These are phyloP conservation scores for Aldabrachelys gigantea DNA, from an alignment of 2,113 vertebrate species.

Conservation along the genomic window DNA sequence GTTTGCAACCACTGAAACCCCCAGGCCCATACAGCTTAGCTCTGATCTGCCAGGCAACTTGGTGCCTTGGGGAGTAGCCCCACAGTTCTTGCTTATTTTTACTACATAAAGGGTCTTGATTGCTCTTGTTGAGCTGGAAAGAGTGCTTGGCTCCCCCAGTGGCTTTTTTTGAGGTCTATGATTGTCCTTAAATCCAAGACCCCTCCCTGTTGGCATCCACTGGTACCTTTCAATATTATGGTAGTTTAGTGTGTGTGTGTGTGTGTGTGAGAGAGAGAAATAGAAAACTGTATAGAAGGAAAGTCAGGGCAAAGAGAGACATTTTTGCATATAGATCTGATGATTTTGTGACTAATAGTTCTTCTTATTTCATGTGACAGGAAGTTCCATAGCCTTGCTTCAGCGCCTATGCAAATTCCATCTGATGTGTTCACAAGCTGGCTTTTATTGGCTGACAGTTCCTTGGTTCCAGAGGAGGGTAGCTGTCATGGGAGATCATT, in stretches of 20 bases:
- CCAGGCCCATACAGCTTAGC: not conserved
- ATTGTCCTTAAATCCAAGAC: not conserved
- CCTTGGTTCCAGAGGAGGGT: not conserved
- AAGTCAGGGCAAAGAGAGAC: not conserved
- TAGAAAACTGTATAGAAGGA: not conserved
- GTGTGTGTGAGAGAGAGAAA: not conserved
- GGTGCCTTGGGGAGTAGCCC: not conserved
- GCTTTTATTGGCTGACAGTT: not conserved
- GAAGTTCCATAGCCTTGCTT: not conserved
- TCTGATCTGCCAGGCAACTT: not conserved
- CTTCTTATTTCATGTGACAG: not conserved
- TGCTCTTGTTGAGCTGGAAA: not conserved
- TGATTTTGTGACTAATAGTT: not conserved
- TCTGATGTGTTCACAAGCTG: not conserved
- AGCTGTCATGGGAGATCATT: not conserved
- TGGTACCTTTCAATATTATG: not conserved
- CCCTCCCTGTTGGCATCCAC: not conserved
- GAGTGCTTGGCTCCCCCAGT: not conserved
- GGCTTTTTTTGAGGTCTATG: not conserved
- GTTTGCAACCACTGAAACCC: not conserved
- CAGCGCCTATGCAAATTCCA: not conserved
- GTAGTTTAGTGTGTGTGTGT: not conserved
- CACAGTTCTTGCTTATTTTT: not conserved
- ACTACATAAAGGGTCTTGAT: not conserved
- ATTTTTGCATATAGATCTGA: not conserved